Evolutionary conservation across 1,140 invertebrate genomes (phyloP), one percentile per base, ranked within the genome.

Genomic region (Drosophila micromelanica): DNA sequence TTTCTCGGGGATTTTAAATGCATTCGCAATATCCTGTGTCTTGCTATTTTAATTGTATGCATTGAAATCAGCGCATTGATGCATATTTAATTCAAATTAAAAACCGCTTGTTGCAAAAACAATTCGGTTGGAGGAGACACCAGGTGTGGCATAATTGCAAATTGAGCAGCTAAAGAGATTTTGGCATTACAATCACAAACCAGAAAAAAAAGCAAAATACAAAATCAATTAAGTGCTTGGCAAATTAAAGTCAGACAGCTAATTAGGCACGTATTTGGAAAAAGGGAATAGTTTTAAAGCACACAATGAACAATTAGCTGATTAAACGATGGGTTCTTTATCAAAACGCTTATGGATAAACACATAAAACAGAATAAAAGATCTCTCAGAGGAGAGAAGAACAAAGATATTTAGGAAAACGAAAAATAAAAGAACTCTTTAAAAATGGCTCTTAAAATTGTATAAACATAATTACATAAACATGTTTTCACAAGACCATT

Each of bases 11-110:
- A 78, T 75, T 86, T 82, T 79, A 89, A 87, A 87, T 89, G 78
- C 79, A 76, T 76, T 82, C 60, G 84, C 82, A 89, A 89, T 87
- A 87, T 87, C 78, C 82, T 89, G 78, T 89, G 78, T 79, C 79
- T 87, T 89, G 72, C 84, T 69, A 59, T 89, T 89, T 87, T 89
- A 87, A 87, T 87, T 82, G 84, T 78, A 64, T 78, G 78, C 82
- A 86, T 86, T 87, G 73, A 89, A 73, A 87, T 89, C 84, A 76
- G 61, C 62, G 72, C 84, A 87, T 37, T 78, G 82, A 78, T 87
- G 81, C 82, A 87, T 87, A 78, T 87, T 89, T 64, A 89, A 87
- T 87, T 78, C 72, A 89, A 89, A 82, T 82, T 87, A 87, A 87
- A 82, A 82, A 79, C 56, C 80, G 59, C 59, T 43, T 9, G 54